A percentile compares a stretch with the other conserved stretches of the same genome.
Conservation (phyloP, 2,888 invertebrate genomes). For the Noctua pronuba region DNA sequence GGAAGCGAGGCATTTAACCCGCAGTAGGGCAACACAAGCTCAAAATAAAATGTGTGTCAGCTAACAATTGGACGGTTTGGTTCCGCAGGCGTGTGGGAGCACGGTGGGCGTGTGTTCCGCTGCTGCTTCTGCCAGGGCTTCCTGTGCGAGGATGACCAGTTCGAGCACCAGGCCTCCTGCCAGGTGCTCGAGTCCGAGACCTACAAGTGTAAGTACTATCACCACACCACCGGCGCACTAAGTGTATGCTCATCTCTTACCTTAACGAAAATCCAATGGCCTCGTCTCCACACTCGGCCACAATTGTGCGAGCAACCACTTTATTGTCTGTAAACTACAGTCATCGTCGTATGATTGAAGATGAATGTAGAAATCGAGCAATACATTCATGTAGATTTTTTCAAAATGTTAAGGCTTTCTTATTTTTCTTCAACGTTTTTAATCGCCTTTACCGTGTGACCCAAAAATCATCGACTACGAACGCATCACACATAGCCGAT, state of each 20-base stretch:
- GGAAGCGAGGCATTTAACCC: background rate
- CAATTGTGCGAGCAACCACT: background rate
- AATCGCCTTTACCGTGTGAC: background rate
- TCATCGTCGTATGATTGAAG: background rate
- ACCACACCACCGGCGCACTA: background rate
- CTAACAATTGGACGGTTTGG: conserved; percentile 6
- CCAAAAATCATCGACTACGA: background rate
- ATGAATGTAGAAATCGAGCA: background rate
- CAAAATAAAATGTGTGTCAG: conserved; percentile 4
- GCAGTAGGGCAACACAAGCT: background rate
- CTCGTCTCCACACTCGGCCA: background rate
- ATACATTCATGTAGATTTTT: background rate
- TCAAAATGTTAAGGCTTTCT: background rate
- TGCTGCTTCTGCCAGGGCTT: conserved; percentile 97
- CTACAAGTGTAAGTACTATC: conserved; percentile 94
- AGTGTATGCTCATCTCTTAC: background rate
- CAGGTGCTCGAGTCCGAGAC: conserved; percentile 98
- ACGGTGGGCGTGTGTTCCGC: conserved; percentile 97
- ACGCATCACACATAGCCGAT: background rate
- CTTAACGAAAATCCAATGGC: background rate
- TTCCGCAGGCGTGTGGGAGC: conserved; percentile 95
- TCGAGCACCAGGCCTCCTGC: conserved; percentile 99
- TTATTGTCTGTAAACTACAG: background rate
- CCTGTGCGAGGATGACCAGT: conserved; percentile 98
- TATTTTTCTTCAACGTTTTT: background rate